Conservation (phyloP, 1,140 invertebrate genomes). For the Conus ventricosus region DNA sequence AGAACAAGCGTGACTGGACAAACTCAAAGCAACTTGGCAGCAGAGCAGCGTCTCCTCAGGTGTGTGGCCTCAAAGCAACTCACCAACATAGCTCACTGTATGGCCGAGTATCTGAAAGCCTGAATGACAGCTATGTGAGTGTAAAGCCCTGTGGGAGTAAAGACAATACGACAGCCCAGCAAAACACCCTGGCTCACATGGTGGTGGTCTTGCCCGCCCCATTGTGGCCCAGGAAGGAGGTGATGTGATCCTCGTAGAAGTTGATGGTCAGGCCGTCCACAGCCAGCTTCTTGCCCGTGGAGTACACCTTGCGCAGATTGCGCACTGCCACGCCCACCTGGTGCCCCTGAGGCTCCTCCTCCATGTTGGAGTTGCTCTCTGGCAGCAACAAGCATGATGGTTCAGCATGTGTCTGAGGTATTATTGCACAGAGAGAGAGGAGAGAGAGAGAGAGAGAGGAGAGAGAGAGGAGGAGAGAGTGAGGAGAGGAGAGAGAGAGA, state of each 20-base stretch:
- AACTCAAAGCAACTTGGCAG: no score
- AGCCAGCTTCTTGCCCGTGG: constrained; percentile 75
- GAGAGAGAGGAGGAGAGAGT: not conserved
- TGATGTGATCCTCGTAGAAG: constrained; percentile 81
- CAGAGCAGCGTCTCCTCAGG: no score
- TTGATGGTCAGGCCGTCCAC: constrained; percentile 81
- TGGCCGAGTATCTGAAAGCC: no score
- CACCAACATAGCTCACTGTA: no score
- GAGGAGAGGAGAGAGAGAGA: not conserved
- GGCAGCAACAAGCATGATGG: not conserved
- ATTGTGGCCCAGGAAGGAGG: constrained; percentile 81
- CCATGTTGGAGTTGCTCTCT: constrained; percentile 71
- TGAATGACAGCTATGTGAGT: no score
- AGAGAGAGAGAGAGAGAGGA: not conserved
- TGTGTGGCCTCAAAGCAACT: no score
- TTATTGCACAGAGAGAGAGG: constrained; percentile 18
- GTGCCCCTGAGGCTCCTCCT: constrained; percentile 78
- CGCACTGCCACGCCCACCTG: constrained; percentile 80
- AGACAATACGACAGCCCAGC: no score
- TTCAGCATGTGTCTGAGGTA: not conserved
- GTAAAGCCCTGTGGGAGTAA: no score
- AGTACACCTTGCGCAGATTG: constrained; percentile 80
- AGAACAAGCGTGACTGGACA: no score
- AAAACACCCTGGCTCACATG: constrained; percentile 71
- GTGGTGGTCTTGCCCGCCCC: constrained; percentile 82